Evolutionary conservation across 2,888 invertebrate genomes (phyloP).

Genomic region (Microctonus brassicae): DNA sequence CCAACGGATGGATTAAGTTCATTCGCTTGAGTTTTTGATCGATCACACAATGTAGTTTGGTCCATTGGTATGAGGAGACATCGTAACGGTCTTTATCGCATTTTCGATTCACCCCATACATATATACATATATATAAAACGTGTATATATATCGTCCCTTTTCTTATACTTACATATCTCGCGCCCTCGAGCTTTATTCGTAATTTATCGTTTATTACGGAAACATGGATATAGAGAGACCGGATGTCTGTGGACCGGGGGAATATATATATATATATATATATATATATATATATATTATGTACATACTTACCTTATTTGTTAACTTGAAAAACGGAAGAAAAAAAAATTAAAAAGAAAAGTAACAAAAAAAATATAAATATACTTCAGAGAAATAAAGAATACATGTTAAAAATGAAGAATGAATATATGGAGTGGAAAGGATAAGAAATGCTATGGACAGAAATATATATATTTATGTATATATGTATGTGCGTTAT

Average conservation of each 20-base stretch:
- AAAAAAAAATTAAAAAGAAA: background rate
- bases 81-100: slow-evolving; percentile 52
- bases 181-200: slow-evolving; percentile 17
- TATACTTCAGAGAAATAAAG: background rate
- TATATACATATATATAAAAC: background rate
- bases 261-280: background rate
- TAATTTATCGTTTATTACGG: slow-evolving; percentile 37
- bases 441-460: slow-evolving; percentile 1
- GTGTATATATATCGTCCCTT: background rate
- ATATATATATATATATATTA: no score
- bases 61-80: slow-evolving; percentile 18
- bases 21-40: slow-evolving; percentile 63
- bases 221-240: slow-evolving; percentile 14
- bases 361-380: background rate
- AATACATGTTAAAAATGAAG: background rate
- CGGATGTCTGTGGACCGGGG: background rate
- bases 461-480: background rate
- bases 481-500: no score
- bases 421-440: background rate
- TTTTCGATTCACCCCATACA: slow-evolving; percentile 33
- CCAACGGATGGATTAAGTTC: slow-evolving; percentile 52
- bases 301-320: background rate
- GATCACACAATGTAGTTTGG: slow-evolving; percentile 50
- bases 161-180: slow-evolving; percentile 1
- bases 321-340: no score